Conservation (phyloP, 1,140 invertebrate genomes). For the Calliopsis andreniformis region DNA sequence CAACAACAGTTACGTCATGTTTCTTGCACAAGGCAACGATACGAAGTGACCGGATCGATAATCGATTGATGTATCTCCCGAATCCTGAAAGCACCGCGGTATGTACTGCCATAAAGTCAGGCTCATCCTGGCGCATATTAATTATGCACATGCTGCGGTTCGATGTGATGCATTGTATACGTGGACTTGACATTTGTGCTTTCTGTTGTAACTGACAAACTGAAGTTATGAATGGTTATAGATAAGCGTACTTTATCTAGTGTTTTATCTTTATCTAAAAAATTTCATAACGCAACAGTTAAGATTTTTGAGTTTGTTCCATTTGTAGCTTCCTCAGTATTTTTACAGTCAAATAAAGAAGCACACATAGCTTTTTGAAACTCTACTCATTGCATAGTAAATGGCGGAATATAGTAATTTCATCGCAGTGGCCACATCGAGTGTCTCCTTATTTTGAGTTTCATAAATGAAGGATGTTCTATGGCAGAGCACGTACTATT, state of each 20-base stretch:
- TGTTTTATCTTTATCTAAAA: no score
- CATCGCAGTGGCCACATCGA: not conserved
- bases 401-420: not conserved
- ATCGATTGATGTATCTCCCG: constrained; percentile 1
- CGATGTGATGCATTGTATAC: not conserved
- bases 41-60: not conserved
- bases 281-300: no score
- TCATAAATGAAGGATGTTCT: not conserved
- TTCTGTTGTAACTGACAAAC: not conserved
- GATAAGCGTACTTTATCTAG: no score
- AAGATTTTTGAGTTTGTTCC: no score
- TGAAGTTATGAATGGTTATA: no score
- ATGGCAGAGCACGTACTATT: no score
- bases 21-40: not conserved
- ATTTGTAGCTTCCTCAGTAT: no score
- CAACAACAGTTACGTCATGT: not conserved
- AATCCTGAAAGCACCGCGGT: no score
- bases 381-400: not conserved
- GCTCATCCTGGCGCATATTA: not conserved
- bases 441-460: not conserved
- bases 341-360: no score
- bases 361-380: no score
- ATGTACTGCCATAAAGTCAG: not conserved
- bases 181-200: not conserved
- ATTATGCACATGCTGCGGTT: not conserved